Evolutionary conservation across 2,113 vertebrate genomes (phyloP).

Genomic region (Chloroceryle aenea): DNA sequence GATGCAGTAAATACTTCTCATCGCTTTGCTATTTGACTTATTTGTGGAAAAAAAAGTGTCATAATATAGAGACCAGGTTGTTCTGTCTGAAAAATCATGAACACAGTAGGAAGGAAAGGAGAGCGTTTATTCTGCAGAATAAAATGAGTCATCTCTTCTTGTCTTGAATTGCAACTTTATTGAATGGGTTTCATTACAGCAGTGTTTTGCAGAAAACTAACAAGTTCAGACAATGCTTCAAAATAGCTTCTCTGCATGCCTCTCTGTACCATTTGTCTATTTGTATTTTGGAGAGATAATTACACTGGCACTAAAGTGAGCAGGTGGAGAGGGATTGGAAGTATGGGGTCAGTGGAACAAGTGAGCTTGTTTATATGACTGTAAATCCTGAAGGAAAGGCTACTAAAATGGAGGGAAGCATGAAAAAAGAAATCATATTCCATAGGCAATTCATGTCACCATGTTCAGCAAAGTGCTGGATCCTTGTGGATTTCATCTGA

Average conservation of each 20-base stretch:
- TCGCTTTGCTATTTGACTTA: neutral
- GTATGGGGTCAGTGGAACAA: neutral
- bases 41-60: neutral
- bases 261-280: neutral
- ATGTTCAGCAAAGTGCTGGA: neutral
- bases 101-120: neutral
- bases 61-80: neutral
- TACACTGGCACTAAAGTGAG: neutral
- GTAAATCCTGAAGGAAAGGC: neutral
- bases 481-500: neutral
- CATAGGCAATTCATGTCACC: neutral
- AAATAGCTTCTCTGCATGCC: neutral
- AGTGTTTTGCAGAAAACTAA: neutral
- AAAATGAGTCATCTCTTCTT: neutral
- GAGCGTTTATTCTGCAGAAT: neutral
- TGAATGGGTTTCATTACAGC: neutral
- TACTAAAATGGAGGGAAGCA: neutral
- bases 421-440: neutral
- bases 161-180: neutral
- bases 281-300: neutral
- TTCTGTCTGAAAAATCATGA: neutral
- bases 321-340: neutral
- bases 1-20: neutral
- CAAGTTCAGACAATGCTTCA: neutral
- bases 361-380: neutral